Conservation (phyloP, 2,888 invertebrate genomes). For the Operophtera brumata region DNA sequence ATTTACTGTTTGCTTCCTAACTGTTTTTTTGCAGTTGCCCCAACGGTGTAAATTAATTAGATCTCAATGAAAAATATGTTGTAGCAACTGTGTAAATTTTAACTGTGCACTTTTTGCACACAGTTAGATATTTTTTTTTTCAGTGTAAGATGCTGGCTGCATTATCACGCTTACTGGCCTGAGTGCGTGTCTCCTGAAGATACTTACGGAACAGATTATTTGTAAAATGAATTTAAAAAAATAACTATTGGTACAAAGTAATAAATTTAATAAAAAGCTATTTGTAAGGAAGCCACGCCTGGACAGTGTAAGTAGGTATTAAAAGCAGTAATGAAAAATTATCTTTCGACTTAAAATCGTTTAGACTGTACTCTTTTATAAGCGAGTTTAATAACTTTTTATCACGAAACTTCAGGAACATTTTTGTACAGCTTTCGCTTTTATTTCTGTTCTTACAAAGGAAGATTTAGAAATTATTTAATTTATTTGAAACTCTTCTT, state of each 20-base stretch:
- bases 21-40: too few relatives aligned
- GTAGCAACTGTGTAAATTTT: too few relatives aligned
- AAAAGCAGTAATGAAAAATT: conserved; percentile 25
- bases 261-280: conserved; percentile 5
- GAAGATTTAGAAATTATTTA: neutral
- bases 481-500: neutral
- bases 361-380: conserved; percentile 32
- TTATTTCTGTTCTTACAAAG: conserved; percentile 8
- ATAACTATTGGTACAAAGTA: neutral
- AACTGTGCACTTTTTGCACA: too few relatives aligned
- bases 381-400: conserved; percentile 34
- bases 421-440: conserved; percentile 29
- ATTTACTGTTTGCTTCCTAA: too few relatives aligned
- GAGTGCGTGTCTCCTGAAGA: neutral
- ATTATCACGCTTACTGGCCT: neutral
- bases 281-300: neutral
- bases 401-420: conserved; percentile 34
- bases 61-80: too few relatives aligned
- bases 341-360: conserved; percentile 34
- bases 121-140: too few relatives aligned
- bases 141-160: too few relatives aligned
- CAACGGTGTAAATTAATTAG: too few relatives aligned
- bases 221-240: neutral
- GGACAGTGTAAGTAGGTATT: conserved; percentile 1
- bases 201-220: too few relatives aligned